Base-by-base conservation (phyloP, 2,888 invertebrate species). In the Drosophila atroscutellata region DNA sequence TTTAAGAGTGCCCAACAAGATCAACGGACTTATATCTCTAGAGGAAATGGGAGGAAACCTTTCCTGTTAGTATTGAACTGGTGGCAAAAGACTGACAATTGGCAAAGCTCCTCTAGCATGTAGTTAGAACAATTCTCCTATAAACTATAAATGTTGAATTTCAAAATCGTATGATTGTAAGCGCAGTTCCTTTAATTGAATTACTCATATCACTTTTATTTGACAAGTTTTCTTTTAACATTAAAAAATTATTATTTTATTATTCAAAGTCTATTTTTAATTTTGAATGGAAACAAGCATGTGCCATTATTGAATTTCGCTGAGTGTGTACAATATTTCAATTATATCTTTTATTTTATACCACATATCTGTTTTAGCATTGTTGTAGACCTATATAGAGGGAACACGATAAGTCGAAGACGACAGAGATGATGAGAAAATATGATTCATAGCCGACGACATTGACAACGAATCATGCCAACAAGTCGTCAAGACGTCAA, bases 361-460 rank as follows among this genome's bases (percentile, higher is more conserved):
- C 51, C 50, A 66, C 11, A 57, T 45, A 61, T 58, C 49, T 36
- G 11, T 47, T 49, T 36, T 42, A 15, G 24, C 56, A 56, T 37
- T 51, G 39, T 36, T 36, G 36, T 42, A 54, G 49, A 51, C 49
- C 34, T 37, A 63, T 26, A 55, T 42, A 50, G 15, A 59, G 56
- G 64, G 58, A 65, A 65, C 56, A 58, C 26, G 60, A 64, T 36
- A 79, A 54, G 49, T 49, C 9, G 37, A 20, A 42, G 78, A 58
- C 18, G 56, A 49, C 60, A 45, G 28, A 59, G 42, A 61, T 80
- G 77, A 79, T 76, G 72, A 72, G 63, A 67, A 79, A 75, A 80
- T 64, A 63, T 72, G 76, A 75, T 77, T 79, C 71, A 79, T 75
- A 58, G 54, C 57, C 60, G 57, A 55, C 60, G 60, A 54, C 62